These are phyloP conservation scores for Drosophila burlai DNA, from an alignment of 1,140 invertebrate species.

Conservation along the genomic window DNA sequence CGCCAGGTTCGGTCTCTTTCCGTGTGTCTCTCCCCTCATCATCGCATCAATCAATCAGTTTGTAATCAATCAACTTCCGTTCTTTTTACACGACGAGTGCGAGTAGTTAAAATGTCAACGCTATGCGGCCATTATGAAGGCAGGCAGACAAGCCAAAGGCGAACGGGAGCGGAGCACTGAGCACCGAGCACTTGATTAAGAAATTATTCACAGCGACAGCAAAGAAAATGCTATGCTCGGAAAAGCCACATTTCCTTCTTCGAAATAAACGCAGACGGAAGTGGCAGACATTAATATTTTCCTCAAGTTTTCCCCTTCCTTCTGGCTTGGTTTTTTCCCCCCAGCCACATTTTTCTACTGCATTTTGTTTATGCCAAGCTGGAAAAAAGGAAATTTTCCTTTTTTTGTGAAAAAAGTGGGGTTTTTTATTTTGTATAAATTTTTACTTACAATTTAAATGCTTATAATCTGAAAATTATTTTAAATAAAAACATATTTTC, in stretches of 20 bases:
- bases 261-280: conserved; percentile 36
- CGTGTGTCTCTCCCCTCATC: conserved; percentile 1
- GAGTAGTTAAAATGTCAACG: conserved; percentile 53
- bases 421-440: not conserved
- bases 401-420: not conserved
- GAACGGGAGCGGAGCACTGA: not conserved
- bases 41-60: conserved; percentile 42
- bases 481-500: too few species aligned
- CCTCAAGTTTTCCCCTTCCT: not conserved
- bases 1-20: conserved; percentile 8
- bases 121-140: conserved; percentile 10
- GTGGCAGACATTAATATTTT: conserved; percentile 30
- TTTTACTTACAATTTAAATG: too few species aligned
- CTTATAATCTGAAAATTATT: too few species aligned
- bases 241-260: conserved; percentile 21
- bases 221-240: conserved; percentile 32
- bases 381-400: conserved; percentile 28
- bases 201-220: conserved; percentile 26
- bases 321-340: not conserved
- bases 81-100: conserved; percentile 26
- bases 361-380: conserved; percentile 63
- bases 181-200: conserved; percentile 31
- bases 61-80: conserved; percentile 54
- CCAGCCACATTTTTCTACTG: conserved; percentile 29
- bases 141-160: conserved; percentile 1